A percentile compares a stretch with the other conserved stretches of the same genome.
These are phyloP conservation scores for Felis chaus DNA, from an alignment of 2,113 vertebrate genomes.

Conservation along the genomic window DNA sequence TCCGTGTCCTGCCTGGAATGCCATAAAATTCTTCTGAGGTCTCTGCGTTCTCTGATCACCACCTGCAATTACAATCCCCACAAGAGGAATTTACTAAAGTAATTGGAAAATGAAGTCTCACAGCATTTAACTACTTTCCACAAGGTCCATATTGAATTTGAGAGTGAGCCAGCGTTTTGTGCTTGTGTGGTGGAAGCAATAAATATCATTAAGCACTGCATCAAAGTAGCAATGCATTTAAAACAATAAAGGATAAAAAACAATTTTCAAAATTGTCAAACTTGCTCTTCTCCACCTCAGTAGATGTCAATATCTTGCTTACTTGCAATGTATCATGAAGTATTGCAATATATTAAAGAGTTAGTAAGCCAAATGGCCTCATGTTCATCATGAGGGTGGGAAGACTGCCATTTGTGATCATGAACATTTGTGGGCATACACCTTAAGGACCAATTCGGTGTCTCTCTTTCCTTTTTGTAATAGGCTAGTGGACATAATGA, in stretches of 20 bases:
- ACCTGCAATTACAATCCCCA: conserved; percentile 46
- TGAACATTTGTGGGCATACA: not conserved
- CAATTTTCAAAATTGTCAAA: conserved; percentile 1
- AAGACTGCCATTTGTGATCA: not conserved
- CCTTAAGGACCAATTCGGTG: not conserved
- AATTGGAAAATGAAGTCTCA: not conserved
- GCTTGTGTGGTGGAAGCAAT: not conserved
- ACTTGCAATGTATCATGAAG: not conserved
- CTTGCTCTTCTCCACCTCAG: not conserved
- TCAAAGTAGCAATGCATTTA: not conserved
- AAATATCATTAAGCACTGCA: not conserved
- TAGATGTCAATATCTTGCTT: not conserved
- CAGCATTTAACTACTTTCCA: not conserved
- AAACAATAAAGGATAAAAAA: conserved; percentile 14
- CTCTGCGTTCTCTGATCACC: conserved; percentile 7
- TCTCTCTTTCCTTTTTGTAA: not conserved
- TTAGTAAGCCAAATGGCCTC: not conserved
- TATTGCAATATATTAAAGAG: not conserved
- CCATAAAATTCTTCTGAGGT: not conserved
- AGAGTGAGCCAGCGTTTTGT: conserved; percentile 8
- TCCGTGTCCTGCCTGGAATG: not conserved
- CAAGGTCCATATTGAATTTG: not conserved
- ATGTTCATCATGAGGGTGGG: not conserved
- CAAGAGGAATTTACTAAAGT: conserved; percentile 28
- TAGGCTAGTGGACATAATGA: not conserved